These are phyloP conservation scores for Trilocha varians DNA, from an alignment of 2,888 invertebrate species.

Conservation along the genomic window DNA sequence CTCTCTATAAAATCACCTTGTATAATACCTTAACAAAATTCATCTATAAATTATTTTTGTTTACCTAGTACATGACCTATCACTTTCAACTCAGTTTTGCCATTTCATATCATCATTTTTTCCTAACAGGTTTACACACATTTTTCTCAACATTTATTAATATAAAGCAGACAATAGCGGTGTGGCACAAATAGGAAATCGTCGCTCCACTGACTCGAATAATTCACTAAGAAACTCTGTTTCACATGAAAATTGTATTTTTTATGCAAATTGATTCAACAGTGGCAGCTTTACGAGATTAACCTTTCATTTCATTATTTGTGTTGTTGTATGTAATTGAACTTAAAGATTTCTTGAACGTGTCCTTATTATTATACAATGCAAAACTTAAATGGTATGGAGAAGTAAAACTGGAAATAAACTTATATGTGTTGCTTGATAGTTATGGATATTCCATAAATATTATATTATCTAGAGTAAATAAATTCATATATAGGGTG, in stretches of 20 bases:
- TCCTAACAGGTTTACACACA: neutral
- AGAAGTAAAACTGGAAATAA: no score
- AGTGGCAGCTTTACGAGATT: slow-evolving; percentile 33
- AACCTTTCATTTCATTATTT: slow-evolving; percentile 19
- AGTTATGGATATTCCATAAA: no score
- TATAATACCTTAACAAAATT: no score
- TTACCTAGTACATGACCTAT: neutral
- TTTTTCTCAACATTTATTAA: slow-evolving; percentile 12
- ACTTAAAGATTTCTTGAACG: neutral
- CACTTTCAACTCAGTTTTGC: neutral
- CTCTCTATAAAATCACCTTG: no score
- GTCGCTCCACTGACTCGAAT: slow-evolving; percentile 66
- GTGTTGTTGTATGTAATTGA: slow-evolving; percentile 17
- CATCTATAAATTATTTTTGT: no score
- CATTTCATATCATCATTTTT: neutral
- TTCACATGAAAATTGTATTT: slow-evolving; percentile 66
- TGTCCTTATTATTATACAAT: neutral
- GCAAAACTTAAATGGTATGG: neutral
- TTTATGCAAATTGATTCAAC: slow-evolving; percentile 61
- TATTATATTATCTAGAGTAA: no score
- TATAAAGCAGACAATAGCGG: slow-evolving; percentile 53
- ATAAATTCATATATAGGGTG: no score
- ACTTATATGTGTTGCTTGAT: no score
- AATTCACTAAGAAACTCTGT: slow-evolving; percentile 58
- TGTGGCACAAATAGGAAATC: slow-evolving; percentile 62